Conservation (phyloP, 2,797 vertebrate species). For the Diplodus puntazzo region DNA sequence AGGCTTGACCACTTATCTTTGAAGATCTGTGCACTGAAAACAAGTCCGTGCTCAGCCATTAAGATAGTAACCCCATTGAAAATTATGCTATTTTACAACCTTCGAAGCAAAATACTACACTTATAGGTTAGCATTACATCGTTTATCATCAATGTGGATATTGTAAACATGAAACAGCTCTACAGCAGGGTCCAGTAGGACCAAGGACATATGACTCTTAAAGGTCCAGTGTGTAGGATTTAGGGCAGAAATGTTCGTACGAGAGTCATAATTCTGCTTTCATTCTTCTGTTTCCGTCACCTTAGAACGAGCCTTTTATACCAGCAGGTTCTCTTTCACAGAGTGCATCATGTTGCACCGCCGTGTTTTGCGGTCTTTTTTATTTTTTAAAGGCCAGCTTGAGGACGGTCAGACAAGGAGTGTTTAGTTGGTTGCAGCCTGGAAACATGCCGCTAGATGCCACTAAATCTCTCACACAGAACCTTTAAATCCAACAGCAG, state of each 20-base stretch:
- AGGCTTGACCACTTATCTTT: slow-evolving; percentile 49
- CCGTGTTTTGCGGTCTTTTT: too few species aligned
- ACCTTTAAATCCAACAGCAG: not conserved
- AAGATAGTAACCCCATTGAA: slow-evolving; percentile 19
- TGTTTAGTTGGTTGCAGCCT: too few species aligned
- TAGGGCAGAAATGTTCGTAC: too few species aligned
- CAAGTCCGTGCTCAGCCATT: slow-evolving; percentile 11
- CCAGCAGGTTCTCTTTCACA: too few species aligned
- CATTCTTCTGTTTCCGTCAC: too few species aligned
- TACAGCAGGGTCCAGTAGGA: not conserved
- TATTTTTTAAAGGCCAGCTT: too few species aligned
- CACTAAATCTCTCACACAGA: too few species aligned
- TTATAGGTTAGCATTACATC: not conserved
- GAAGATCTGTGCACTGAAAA: slow-evolving; percentile 41
- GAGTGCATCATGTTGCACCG: too few species aligned
- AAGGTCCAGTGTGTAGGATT: not conserved
- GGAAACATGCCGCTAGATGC: too few species aligned
- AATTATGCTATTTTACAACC: not conserved
- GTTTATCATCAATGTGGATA: not conserved
- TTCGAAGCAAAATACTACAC: not conserved
- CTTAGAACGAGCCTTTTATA: too few species aligned
- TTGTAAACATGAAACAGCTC: not conserved
- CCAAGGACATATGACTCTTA: not conserved
- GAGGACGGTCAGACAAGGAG: too few species aligned
- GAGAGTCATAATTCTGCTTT: too few species aligned